Evolutionary conservation across 2,113 vertebrate genomes (phyloP).

Genomic region (Plectropomus leopardus): DNA sequence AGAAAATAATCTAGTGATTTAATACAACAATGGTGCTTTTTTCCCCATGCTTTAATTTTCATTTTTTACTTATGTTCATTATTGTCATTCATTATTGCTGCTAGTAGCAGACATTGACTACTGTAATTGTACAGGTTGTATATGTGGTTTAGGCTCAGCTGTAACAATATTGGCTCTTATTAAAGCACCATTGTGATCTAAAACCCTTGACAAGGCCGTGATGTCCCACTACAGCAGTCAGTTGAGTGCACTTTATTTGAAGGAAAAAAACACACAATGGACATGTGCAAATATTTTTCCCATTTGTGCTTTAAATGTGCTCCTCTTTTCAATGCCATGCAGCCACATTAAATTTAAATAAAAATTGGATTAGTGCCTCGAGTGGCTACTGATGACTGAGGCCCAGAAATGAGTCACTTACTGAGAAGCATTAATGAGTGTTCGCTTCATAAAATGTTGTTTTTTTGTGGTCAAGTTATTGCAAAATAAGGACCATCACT

Average conservation of each 20-base stretch:
- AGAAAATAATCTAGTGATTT: too few relatives aligned
- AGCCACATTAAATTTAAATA: conserved; percentile 24
- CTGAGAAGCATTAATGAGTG: not conserved
- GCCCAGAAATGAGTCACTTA: conserved; percentile 20
- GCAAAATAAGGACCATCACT: not conserved
- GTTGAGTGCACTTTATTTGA: not conserved
- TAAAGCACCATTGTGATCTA: not conserved
- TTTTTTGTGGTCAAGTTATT: conserved; percentile 10
- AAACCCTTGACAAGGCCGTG: not conserved
- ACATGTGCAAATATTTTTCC: conserved; percentile 1
- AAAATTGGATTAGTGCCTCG: conserved; percentile 29
- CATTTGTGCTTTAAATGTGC: conserved; percentile 9
- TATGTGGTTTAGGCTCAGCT: conserved; percentile 2
- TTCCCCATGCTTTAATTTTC: not conserved
- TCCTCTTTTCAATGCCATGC: not conserved
- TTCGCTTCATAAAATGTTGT: conserved; percentile 8
- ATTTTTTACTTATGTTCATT: not conserved
- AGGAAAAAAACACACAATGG: not conserved
- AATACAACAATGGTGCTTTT: too few relatives aligned
- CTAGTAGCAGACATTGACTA: not conserved
- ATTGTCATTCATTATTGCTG: too few relatives aligned
- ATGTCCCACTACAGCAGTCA: not conserved
- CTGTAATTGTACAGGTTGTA: not conserved
- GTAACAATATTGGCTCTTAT: not conserved
- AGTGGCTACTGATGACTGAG: conserved; percentile 39